A percentile compares a stretch with the other conserved stretches of the same genome.
phyloP scores from a whole-genome alignment of 2,888 invertebrate genomes.

The Machimus atricapillus region DNA sequence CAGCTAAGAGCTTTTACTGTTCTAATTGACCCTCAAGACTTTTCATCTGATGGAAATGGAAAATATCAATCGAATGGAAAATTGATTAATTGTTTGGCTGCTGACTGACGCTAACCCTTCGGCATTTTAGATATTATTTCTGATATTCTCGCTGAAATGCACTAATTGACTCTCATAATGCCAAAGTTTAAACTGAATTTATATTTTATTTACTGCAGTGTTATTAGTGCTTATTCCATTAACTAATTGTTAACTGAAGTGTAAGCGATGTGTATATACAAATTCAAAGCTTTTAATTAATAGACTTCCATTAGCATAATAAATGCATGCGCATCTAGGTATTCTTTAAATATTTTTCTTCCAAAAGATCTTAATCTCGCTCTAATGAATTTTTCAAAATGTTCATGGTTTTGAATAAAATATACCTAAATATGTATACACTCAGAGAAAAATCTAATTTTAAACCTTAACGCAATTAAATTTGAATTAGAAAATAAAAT shows the following conservation, averaged over 20 bases:
- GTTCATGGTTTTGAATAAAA: no score
- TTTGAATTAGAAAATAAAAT: no score
- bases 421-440: no score
- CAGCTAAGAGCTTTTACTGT: background rate
- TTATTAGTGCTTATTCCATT: background rate
- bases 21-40: slow-evolving; percentile 2
- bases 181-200: background rate
- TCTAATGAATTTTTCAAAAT: no score
- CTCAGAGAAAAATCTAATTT: no score
- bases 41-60: background rate
- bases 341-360: no score
- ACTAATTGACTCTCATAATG: background rate
- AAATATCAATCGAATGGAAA: background rate
- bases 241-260: background rate
- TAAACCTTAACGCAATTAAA: no score
- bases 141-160: background rate
- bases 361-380: no score
- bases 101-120: background rate
- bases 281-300: background rate
- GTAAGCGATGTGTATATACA: background rate
- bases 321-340: no score
- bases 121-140: background rate
- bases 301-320: background rate
- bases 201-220: background rate
- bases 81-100: background rate